These are phyloP conservation scores for Leptestheria dahalacensis DNA, from an alignment of 1,140 invertebrate species.

Conservation along the genomic window DNA sequence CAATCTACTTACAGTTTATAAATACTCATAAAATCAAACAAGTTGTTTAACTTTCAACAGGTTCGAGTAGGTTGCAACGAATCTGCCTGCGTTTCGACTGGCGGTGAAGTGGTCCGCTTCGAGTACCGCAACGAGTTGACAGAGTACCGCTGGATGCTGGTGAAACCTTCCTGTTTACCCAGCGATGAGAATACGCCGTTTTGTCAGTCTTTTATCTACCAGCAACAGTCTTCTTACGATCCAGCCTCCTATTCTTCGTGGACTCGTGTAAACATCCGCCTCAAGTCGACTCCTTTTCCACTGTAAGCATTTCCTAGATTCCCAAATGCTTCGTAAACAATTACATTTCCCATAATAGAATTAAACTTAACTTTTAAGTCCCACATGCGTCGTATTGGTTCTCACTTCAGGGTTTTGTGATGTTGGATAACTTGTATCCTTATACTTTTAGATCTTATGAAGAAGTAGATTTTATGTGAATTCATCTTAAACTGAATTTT, in stretches of 20 bases:
- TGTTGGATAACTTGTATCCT: too few species aligned
- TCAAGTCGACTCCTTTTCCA: conserved; percentile 30
- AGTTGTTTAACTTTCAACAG: conserved; percentile 21
- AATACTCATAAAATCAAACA: too few species aligned
- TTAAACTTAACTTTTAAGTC: too few species aligned
- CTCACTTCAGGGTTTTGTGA: too few species aligned
- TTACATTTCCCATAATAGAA: too few species aligned
- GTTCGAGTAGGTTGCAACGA: conserved; percentile 28
- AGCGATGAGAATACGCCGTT: conserved; percentile 21
- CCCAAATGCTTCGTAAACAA: too few species aligned
- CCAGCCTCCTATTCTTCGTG: conserved; percentile 26
- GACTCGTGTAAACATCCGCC: conserved; percentile 28
- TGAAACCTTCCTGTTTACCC: conserved; percentile 29
- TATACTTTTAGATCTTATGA: too few species aligned
- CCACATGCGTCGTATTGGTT: too few species aligned
- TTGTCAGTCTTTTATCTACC: conserved; percentile 29
- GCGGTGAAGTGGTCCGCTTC: conserved; percentile 21
- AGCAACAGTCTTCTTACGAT: conserved; percentile 27
- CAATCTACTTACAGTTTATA: too few species aligned
- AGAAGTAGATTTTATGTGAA: too few species aligned
- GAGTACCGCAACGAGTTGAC: conserved; percentile 25
- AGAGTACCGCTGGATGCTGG: conserved; percentile 27
- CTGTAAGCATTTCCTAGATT: too few species aligned
- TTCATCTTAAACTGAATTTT: too few species aligned
- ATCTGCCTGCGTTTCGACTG: conserved; percentile 20